Percentiles rank a stretch among this genome's conserved stretches.
Conservation (phyloP, 1,140 invertebrate genomes). For the Drosophila kanapiae region DNA sequence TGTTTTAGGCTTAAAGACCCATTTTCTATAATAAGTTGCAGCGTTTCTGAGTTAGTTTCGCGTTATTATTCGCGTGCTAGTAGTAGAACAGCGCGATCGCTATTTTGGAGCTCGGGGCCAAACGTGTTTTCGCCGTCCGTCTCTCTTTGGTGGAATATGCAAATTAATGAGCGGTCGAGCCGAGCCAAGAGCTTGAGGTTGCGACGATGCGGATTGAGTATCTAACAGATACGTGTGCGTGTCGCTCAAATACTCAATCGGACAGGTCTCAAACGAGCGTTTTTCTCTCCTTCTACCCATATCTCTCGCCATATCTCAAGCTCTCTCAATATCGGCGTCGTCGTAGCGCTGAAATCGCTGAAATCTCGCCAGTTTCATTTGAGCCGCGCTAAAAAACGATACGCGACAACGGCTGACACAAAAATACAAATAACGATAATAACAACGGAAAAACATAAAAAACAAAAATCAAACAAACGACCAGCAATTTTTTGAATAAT, state of each 20-base stretch:
- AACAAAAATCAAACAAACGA: conserved; percentile 35
- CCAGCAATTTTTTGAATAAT: conserved; percentile 46
- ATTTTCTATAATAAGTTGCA: conserved; percentile 33
- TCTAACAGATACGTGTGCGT: conserved; percentile 67
- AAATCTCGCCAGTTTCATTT: conserved; percentile 82
- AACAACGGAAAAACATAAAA: conserved; percentile 19
- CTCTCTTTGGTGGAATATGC: conserved; percentile 59
- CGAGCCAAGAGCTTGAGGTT: conserved; percentile 10
- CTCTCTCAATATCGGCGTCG: conserved; percentile 46
- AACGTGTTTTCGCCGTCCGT: conserved; percentile 48
- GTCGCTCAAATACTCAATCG: conserved; percentile 72
- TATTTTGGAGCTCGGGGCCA: conserved; percentile 41
- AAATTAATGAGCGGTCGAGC: conserved; percentile 61
- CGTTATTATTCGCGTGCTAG: conserved; percentile 59
- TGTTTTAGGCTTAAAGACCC: conserved; percentile 13
- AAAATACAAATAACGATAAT: conserved; percentile 23
- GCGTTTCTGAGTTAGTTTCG: conserved; percentile 24
- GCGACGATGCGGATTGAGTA: conserved; percentile 39
- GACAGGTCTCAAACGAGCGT: conserved; percentile 26
- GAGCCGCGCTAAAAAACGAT: conserved; percentile 84
- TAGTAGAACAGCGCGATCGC: conserved; percentile 48
- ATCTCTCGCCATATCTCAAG: conserved; percentile 36
- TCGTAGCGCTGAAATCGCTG: conserved; percentile 39
- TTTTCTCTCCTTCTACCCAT: conserved; percentile 27
- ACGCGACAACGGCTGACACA: conserved; percentile 62